A percentile compares a stretch with the other conserved stretches of the same genome.
These are phyloP conservation scores for Onychostruthus taczanowskii DNA, from an alignment of 2,113 vertebrate genomes.

Conservation along the genomic window DNA sequence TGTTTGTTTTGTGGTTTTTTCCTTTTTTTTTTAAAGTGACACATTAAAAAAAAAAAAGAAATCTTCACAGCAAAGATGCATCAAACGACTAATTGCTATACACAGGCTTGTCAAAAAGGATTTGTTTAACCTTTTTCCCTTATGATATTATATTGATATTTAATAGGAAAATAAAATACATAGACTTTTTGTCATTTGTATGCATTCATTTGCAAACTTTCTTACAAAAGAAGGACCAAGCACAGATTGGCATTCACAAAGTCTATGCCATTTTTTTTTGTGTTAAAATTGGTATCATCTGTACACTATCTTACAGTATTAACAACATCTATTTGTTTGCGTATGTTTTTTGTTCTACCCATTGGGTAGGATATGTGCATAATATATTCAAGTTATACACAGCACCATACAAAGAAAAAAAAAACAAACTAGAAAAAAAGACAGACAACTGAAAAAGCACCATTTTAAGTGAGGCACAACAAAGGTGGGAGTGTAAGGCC, in stretches of 20 bases:
- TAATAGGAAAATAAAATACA: constrained; percentile 93
- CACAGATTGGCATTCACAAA: constrained; percentile 89
- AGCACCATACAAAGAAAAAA: constrained; percentile 87
- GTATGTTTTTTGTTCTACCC: constrained; percentile 87
- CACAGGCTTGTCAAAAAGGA: constrained; percentile 68
- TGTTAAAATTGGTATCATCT: constrained; percentile 89
- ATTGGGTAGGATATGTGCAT: constrained; percentile 99
- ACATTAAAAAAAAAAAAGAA: constrained; percentile 31
- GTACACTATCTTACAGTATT: constrained; percentile 96
- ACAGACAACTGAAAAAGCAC: constrained; percentile 91
- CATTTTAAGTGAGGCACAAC: constrained; percentile 94
- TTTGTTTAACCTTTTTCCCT: constrained; percentile 74
- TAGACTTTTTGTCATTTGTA: constrained; percentile 82
- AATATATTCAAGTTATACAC: constrained; percentile 97
- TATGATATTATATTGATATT: constrained; percentile 79
- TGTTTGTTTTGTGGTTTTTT: constrained; percentile 7
- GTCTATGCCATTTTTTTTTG: constrained; percentile 80
- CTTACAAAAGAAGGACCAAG: constrained; percentile 83
- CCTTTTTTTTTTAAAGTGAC: constrained; percentile 44
- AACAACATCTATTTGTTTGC: constrained; percentile 81
- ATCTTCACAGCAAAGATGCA: constrained; percentile 67
- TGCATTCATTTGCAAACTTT: constrained; percentile 84
- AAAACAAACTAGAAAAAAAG: constrained; percentile 66
- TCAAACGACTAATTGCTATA: constrained; percentile 17
- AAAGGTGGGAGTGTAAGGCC: constrained; percentile 76